Conservation (phyloP, 2,113 vertebrate genomes). For the Melanerpes aurifrons region DNA sequence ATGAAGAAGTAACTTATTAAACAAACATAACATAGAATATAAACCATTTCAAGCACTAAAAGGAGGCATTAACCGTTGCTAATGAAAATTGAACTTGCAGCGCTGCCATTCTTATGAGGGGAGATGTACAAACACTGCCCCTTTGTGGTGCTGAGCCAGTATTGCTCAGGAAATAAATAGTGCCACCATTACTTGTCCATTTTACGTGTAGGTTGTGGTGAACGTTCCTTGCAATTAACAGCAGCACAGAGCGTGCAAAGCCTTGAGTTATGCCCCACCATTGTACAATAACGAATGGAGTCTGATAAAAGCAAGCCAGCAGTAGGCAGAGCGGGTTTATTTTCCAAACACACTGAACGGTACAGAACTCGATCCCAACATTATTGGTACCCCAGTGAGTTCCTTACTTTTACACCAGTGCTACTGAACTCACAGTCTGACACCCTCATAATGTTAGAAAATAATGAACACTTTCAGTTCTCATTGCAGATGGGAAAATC, state of each 20-base stretch:
- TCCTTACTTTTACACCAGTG: background rate
- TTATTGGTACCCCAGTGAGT: background rate
- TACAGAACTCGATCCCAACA: background rate
- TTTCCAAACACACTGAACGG: background rate
- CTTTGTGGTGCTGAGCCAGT: constrained; percentile 7
- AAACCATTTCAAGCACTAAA: background rate
- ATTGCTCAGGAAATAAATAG: background rate
- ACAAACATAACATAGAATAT: background rate
- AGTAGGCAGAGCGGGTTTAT: background rate
- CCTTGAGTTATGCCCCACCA: background rate
- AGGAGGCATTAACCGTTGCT: background rate
- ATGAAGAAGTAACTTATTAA: constrained; percentile 4
- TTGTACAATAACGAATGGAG: background rate
- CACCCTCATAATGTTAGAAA: background rate
- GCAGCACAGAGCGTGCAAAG: background rate
- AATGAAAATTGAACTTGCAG: background rate
- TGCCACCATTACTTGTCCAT: background rate
- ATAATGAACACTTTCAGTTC: background rate
- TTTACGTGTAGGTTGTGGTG: rapidly evolving
- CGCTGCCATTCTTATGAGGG: background rate
- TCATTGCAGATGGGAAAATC: background rate
- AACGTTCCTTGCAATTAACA: background rate
- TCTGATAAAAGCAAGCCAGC: background rate
- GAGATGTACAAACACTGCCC: constrained; percentile 45
- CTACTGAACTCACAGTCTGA: background rate